Percentiles rank a stretch among this genome's conserved stretches.
Evolutionary conservation across 2,797 vertebrate species (phyloP).

Genomic region (Martes flavigula): DNA sequence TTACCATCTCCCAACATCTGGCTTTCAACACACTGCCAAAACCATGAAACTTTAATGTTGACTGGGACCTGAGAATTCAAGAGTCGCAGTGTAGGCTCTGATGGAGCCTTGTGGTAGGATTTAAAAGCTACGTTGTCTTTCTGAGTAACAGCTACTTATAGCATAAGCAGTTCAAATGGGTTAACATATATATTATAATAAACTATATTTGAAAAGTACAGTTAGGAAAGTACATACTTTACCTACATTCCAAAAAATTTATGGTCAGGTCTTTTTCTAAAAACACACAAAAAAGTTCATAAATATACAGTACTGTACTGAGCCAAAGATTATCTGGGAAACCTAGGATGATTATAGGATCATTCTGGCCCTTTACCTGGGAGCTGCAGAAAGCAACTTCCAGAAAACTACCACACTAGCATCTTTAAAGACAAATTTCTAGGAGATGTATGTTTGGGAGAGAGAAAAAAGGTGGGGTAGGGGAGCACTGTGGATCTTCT

Average conservation of each 20-base stretch:
- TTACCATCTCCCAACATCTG: conserved; percentile 69
- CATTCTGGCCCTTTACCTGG: neutral
- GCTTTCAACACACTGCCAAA: conserved; percentile 65
- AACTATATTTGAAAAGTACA: conserved; percentile 10
- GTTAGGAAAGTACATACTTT: conserved; percentile 23
- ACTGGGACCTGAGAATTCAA: conserved; percentile 46
- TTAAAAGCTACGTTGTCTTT: conserved; percentile 1
- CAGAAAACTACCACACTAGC: neutral
- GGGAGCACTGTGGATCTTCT: neutral
- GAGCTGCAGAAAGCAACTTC: neutral
- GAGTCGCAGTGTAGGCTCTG: conserved; percentile 24
- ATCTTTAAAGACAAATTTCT: conserved; percentile 37
- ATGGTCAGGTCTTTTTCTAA: conserved; percentile 9
- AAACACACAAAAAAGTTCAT: neutral
- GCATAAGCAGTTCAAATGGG: conserved; percentile 23
- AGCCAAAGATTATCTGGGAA: conserved; percentile 29
- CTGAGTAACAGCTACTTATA: neutral
- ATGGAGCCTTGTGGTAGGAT: neutral
- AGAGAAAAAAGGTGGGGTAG: neutral
- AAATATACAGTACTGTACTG: neutral
- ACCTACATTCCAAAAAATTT: neutral
- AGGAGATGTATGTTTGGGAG: neutral
- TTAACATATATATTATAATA: neutral
- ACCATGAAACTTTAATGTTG: conserved; percentile 59
- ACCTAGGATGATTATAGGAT: neutral